phyloP scores from a whole-genome alignment of 2,797 vertebrate genomes.

The Gorsachius magnificus region DNA sequence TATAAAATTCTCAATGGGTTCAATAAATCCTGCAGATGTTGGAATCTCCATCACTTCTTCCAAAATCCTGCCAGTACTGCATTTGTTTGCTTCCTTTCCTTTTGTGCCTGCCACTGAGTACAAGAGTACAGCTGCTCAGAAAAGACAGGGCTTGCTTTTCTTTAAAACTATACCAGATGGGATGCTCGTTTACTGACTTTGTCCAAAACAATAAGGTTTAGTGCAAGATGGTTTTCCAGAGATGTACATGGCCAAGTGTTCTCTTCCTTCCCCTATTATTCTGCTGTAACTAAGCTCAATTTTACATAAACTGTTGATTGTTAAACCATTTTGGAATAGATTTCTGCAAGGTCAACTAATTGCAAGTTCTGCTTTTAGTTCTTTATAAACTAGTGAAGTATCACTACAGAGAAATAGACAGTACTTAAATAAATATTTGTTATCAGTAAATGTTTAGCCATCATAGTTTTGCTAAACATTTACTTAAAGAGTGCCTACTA shows the following conservation, averaged over 20 bases:
- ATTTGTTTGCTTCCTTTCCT: slow-evolving; percentile 1
- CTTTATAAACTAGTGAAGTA: background rate
- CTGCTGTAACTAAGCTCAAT: slow-evolving; percentile 52
- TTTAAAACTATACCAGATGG: slow-evolving; percentile 67
- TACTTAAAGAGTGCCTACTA: background rate
- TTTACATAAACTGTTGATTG: slow-evolving; percentile 64
- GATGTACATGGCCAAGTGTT: slow-evolving; percentile 44
- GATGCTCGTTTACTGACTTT: slow-evolving; percentile 67
- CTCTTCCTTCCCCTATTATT: slow-evolving; percentile 18
- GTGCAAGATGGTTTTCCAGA: slow-evolving; percentile 65
- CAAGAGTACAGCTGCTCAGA: slow-evolving; percentile 27
- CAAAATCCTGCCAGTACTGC: background rate
- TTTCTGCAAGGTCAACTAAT: background rate
- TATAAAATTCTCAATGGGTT: background rate
- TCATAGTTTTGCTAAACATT: background rate
- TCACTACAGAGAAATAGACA: background rate
- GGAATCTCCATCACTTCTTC: background rate
- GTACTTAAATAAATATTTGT: background rate
- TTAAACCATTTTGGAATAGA: slow-evolving; percentile 59
- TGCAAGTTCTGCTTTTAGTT: background rate
- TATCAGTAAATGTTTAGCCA: background rate
- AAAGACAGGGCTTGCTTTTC: slow-evolving; percentile 37
- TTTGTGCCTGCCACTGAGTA: background rate
- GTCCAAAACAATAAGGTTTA: slow-evolving; percentile 68
- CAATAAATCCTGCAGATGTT: slow-evolving; percentile 21